These are phyloP conservation scores for Labeo catla DNA, from an alignment of 2,113 vertebrate species.

Conservation along the genomic window DNA sequence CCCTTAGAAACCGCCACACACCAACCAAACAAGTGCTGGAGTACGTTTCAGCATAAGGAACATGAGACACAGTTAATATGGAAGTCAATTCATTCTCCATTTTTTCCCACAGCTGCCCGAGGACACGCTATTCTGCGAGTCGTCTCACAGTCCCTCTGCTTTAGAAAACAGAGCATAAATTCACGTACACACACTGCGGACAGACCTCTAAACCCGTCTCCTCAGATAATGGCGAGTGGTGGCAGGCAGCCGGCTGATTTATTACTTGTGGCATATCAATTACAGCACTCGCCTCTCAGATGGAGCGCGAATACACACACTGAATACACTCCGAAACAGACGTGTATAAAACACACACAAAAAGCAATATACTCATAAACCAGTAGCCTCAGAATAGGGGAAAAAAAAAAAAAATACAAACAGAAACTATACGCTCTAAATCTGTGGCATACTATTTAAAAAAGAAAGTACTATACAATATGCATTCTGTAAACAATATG, in stretches of 20 bases:
- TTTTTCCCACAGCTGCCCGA: constrained; percentile 20
- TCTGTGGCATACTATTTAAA: not conserved
- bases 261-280: constrained; percentile 66
- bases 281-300: constrained; percentile 58
- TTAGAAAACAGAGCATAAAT: constrained; percentile 44
- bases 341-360: constrained; percentile 24
- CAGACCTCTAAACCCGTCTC: constrained; percentile 62
- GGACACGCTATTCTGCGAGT: constrained; percentile 18
- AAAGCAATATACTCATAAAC: not conserved
- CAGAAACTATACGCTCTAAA: not conserved
- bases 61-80: constrained; percentile 37
- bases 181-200: constrained; percentile 40
- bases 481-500: not conserved
- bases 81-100: constrained; percentile 36
- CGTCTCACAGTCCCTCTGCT: constrained; percentile 23
- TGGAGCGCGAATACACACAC: constrained; percentile 36
- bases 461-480: not conserved
- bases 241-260: constrained; percentile 60
- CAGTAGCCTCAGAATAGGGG: too few relatives aligned
- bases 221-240: constrained; percentile 60
- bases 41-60: constrained; percentile 23
- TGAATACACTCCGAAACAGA: constrained; percentile 12
- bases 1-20: not conserved
- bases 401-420: not conserved
- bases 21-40: not conserved